Base-by-base conservation (phyloP, 2,888 invertebrate species). In the Rhogogaster chlorosoma region DNA sequence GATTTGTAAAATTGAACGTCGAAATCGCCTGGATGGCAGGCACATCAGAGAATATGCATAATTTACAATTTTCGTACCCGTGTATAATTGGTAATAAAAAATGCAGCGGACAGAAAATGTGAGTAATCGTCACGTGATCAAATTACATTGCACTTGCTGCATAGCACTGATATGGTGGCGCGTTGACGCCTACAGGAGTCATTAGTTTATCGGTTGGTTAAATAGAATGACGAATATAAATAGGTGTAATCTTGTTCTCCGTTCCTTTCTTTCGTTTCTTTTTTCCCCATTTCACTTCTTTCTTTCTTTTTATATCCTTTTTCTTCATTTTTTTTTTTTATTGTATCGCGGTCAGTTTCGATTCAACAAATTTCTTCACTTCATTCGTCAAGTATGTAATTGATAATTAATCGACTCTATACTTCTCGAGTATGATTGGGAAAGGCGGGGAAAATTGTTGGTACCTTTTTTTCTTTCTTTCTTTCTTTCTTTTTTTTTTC, bases 71-170 rank as follows among this genome's bases (percentile, higher is more conserved):
- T 45, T 45, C 15, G 45, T 45, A 4, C 45, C 15, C 45, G 15
- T 45, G 15, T 45, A n/a, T n/a, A 45, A 45, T 45, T 45, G 45
- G 45, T 0, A 61, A 61, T 12, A 61, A 61, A 22, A 61, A 61
- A 61, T 61, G 3, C 26, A 26, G 61, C 10, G 10, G 26, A 61
- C 26, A 26, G 61, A 61, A 61, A 61, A 61, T 61, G 61, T 61
- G 67, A 29, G n/a, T 67, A 22, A n/a, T 42, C 36, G 70, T 73
- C 71, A 42, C 71, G 36, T 73, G 71, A 73, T 73, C 42, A 73
- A 26, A 73, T 73, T 73, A 36, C 42, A 73, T 73, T 73, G 71
- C 71, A n/a, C 71, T 73, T 42, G 26, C 42, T 22, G 26, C 42
- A 42, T n/a, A 15, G 22, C 42, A 42, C 71, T 73, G 71, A 38